A percentile compares a stretch with the other conserved stretches of the same genome.
These are phyloP conservation scores for Tylochromis polylepis DNA, from an alignment of 2,113 vertebrate species.

Conservation along the genomic window DNA sequence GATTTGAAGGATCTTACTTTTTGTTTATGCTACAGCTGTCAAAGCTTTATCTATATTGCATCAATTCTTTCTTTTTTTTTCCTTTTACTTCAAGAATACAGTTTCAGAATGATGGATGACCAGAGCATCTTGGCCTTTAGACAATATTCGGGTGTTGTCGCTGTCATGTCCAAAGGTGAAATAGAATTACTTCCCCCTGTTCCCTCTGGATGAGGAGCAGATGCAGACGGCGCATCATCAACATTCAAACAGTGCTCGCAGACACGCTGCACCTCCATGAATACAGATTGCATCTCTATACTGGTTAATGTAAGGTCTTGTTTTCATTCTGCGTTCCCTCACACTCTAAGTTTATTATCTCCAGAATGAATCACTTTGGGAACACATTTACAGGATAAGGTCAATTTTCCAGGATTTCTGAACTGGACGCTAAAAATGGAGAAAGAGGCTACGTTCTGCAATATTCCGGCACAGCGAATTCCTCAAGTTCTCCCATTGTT, in stretches of 20 bases:
- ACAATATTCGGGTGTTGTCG: conserved; percentile 2
- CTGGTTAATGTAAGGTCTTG: conserved; percentile 39
- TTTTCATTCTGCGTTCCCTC: conserved; percentile 14
- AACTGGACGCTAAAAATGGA: background rate
- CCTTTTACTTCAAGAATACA: background rate
- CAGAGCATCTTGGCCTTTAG: conserved; percentile 20
- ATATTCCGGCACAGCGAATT: background rate
- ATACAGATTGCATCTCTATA: conserved; percentile 41
- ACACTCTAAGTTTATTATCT: conserved; percentile 32
- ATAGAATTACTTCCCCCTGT: background rate
- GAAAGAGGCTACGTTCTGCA: background rate
- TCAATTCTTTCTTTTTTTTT: background rate
- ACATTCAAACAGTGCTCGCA: conserved; percentile 38
- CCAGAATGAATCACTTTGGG: conserved; percentile 29
- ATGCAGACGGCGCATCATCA: conserved; percentile 35
- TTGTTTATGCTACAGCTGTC: background rate
- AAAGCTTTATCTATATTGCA: background rate
- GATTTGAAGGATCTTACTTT: background rate
- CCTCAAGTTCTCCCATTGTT: background rate
- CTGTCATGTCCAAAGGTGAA: conserved; percentile 49
- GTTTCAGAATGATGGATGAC: conserved; percentile 38
- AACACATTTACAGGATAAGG: background rate
- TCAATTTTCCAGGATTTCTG: conserved; percentile 15
- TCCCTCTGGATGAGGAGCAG: conserved; percentile 24
- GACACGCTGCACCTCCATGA: conserved; percentile 33